Base-by-base conservation (phyloP, 2,797 vertebrate genomes). In the Rhyacichthys aspro region DNA sequence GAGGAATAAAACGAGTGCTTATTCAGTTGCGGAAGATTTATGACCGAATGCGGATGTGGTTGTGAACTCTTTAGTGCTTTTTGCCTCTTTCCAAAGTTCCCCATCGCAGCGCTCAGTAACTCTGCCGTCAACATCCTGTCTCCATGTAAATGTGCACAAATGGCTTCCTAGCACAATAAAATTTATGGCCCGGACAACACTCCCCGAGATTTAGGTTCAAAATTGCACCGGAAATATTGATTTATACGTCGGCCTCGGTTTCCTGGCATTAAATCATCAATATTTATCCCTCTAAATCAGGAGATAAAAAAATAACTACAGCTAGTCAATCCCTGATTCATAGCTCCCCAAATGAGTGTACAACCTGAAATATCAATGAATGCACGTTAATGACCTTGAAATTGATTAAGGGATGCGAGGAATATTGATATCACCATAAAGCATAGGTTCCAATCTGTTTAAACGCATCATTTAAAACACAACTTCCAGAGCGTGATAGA, bases 71-170 rank as follows among this genome's bases (percentile, higher is more conserved):
- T 88, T 85, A 86, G 87, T 83, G 71, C 66, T 69, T 57, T 72
- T 34, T 28, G 68, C 77, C 71, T 80, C 77, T 70, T 67, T 55
- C 19, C 18, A 48, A 78, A 61, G 70, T 72, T 68, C 67, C 74
- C 84, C 68, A 59, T 73, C 66, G 66, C 68, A 67, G 79, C 47
- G 81, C 90, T 91, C 77, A 80, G 85, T 88, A 90, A 90, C 85
- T 81, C 68, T 73, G 76, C 63, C 90, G 87, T 92, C 88, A 92
- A 90, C 90, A 77, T 86, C 74, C 89, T 90, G 83, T 90, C 83
- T 86, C 74, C 80, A 90, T 89, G 83, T 89, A 91, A 93, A 91
- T 85, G 83, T 68, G 77, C 81, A 84, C 83, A 88, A 92, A 90
- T 46, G 79, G 86, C 78, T 87, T 85, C 82, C 75, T 58, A 59